Conservation (phyloP, 2,888 invertebrate species). For the Pharmacophagus antenor region DNA sequence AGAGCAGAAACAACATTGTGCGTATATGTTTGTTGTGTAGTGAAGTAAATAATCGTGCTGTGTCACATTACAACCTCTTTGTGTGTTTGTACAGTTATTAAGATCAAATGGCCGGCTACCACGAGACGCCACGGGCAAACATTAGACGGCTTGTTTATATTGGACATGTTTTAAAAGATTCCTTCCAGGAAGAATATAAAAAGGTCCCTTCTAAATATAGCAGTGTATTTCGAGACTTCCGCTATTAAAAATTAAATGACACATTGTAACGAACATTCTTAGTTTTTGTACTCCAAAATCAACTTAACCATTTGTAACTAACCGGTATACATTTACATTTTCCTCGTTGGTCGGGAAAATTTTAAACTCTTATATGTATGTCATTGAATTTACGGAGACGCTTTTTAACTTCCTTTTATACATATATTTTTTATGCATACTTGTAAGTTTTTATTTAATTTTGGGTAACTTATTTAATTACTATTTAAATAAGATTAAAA, state of each 20-base stretch:
- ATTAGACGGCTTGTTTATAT: constrained; percentile 50
- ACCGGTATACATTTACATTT: not conserved
- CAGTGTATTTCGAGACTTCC: constrained; percentile 44
- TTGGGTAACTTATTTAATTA: no score
- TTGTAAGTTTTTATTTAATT: no score
- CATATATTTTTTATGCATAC: no score
- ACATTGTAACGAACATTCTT: constrained; percentile 36
- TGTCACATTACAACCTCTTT: constrained; percentile 51
- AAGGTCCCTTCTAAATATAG: constrained; percentile 30
- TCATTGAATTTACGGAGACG: not conserved
- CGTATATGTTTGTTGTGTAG: constrained; percentile 29
- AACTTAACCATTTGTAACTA: not conserved
- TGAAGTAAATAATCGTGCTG: constrained; percentile 47
- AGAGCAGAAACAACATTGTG: not conserved
- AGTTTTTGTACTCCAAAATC: not conserved
- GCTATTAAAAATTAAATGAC: constrained; percentile 36
- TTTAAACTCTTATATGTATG: not conserved
- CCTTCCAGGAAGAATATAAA: constrained; percentile 66
- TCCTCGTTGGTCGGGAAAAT: not conserved
- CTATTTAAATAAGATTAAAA: no score
- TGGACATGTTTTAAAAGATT: constrained; percentile 49
- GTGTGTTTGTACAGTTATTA: constrained; percentile 55
- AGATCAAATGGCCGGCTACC: constrained; percentile 52
- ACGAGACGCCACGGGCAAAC: constrained; percentile 43
- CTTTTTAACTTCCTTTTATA: no score